Evolutionary conservation across 2,797 vertebrate species (phyloP).

Genomic region (Linurgus olivaceus): DNA sequence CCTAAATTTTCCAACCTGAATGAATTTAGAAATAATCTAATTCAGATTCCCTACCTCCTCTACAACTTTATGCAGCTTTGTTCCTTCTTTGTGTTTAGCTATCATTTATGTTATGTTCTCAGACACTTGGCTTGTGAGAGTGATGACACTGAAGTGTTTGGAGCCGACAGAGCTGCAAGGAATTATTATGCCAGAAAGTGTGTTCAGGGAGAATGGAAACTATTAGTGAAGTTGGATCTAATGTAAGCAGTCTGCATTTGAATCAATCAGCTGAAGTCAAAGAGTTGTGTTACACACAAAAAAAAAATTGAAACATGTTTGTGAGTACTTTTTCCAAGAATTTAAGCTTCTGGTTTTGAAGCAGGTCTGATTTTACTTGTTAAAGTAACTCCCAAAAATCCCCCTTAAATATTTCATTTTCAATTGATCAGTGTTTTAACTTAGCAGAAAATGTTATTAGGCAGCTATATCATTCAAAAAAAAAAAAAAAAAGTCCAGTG

Average conservation of each 20-base stretch:
- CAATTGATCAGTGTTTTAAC: not conserved
- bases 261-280: not conserved
- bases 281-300: not conserved
- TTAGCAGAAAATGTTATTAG: not conserved
- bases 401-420: not conserved
- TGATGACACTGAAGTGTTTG: not conserved
- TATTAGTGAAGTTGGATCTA: slow-evolving; percentile 17
- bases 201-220: slow-evolving; percentile 16
- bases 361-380: not conserved
- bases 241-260: not conserved
- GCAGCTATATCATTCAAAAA: not conserved
- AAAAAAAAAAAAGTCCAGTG: not conserved
- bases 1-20: not conserved
- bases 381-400: not conserved
- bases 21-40: not conserved
- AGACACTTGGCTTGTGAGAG: not conserved
- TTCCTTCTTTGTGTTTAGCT: not conserved
- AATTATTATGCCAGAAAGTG: slow-evolving; percentile 12
- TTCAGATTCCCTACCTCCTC: not conserved
- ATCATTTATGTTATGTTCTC: not conserved
- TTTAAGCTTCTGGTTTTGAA: not conserved
- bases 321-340: not conserved
- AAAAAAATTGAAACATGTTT: not conserved
- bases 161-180: not conserved
- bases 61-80: not conserved